These are phyloP conservation scores for Eubucco bourcierii DNA, from an alignment of 2,113 vertebrate genomes.

Conservation along the genomic window DNA sequence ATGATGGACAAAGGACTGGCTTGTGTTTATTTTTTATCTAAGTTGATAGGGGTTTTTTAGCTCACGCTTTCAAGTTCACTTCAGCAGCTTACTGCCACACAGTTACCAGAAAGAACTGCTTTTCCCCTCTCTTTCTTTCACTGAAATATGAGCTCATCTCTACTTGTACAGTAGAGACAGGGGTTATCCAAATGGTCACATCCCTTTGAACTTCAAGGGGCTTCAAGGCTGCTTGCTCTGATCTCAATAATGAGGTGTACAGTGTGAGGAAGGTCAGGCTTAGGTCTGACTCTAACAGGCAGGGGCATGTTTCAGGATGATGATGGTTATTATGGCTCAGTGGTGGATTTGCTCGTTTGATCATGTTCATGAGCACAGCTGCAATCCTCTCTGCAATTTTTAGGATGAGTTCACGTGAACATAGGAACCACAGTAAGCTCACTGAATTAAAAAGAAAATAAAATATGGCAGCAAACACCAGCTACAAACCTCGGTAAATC, in stretches of 20 bases:
- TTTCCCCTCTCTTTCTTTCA: background rate
- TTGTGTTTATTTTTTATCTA: background rate
- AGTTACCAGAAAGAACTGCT: background rate
- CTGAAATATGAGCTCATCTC: background rate
- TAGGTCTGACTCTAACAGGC: background rate
- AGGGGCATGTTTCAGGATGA: background rate
- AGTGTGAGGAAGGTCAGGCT: background rate
- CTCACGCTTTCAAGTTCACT: background rate
- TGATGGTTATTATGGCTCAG: background rate
- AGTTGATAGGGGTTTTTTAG: background rate
- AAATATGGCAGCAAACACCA: background rate
- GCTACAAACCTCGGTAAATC: background rate
- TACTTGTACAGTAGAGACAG: background rate
- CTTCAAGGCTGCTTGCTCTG: background rate
- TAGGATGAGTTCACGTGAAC: background rate
- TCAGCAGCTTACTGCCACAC: background rate
- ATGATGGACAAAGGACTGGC: background rate
- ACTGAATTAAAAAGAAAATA: background rate
- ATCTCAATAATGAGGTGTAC: background rate
- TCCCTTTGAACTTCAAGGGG: background rate
- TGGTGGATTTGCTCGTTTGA: background rate
- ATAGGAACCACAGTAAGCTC: background rate
- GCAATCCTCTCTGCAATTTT: background rate
- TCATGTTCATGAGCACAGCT: background rate
- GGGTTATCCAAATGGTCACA: background rate